Percentiles rank a stretch among this genome's conserved stretches.
Evolutionary conservation across 1,140 invertebrate species (phyloP).

Genomic region (Holcopasites calliopsidis): DNA sequence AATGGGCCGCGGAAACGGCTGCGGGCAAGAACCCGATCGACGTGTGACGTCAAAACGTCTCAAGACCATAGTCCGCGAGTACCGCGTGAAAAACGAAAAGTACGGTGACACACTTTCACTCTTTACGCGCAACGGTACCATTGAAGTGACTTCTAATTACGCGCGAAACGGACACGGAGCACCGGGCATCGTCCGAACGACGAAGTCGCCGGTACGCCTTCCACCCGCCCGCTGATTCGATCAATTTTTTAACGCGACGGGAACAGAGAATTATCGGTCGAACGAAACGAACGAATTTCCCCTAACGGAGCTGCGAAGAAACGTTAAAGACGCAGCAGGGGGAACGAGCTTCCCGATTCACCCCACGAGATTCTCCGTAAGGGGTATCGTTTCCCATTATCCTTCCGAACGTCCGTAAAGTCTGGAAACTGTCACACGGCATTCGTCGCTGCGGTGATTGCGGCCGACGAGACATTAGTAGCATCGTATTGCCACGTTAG

Average conservation of each 20-base stretch:
- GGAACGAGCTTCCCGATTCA: too few relatives aligned
- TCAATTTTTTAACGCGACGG: neutral
- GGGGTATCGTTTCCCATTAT: constrained; percentile 27
- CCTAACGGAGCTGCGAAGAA: too few relatives aligned
- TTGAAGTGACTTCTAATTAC: constrained; percentile 42
- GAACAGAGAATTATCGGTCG: neutral
- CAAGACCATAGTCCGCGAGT: constrained; percentile 52
- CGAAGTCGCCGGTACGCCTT: neutral
- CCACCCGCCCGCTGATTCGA: neutral
- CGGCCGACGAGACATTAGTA: constrained; percentile 46
- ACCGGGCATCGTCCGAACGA: neutral
- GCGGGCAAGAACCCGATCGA: constrained; percentile 30
- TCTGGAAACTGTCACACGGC: constrained; percentile 36
- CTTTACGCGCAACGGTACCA: constrained; percentile 9
- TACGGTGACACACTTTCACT: constrained; percentile 64
- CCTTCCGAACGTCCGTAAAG: constrained; percentile 39
- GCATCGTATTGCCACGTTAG: constrained; percentile 25
- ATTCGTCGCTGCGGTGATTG: constrained; percentile 2
- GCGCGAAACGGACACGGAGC: neutral
- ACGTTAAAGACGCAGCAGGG: too few relatives aligned
- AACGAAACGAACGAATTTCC: too few relatives aligned
- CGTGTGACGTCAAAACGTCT: constrained; percentile 57
- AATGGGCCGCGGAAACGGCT: constrained; percentile 14
- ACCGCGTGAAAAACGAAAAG: constrained; percentile 53
- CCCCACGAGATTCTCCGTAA: too few relatives aligned